Evolutionary conservation across 2,797 vertebrate genomes (phyloP).

Genomic region (Nyctibius grandis): DNA sequence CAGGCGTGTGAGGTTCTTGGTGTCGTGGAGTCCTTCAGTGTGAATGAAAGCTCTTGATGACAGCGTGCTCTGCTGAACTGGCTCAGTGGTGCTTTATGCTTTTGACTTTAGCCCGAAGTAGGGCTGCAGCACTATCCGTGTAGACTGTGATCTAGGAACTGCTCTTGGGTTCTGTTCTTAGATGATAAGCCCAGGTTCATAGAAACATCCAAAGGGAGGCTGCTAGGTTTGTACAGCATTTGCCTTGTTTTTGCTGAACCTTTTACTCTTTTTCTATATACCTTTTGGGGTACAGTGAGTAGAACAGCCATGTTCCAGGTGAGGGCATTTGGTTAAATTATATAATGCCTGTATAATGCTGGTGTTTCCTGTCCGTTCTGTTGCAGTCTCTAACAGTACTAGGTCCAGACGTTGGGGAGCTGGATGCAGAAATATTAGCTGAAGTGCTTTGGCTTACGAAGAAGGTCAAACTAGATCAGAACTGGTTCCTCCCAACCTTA

Average conservation of each 20-base stretch:
- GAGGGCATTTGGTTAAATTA: neutral
- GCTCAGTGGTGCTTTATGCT: neutral
- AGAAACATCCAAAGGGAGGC: no score
- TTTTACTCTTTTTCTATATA: neutral
- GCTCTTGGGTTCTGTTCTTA: neutral
- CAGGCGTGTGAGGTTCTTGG: neutral
- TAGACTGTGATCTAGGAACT: neutral
- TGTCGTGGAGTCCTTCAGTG: neutral
- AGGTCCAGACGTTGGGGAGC: neutral
- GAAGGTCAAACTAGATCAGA: neutral
- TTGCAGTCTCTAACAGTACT: neutral
- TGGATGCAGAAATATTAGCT: neutral
- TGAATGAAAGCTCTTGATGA: neutral
- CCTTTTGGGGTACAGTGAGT: neutral
- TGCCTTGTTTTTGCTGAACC: neutral
- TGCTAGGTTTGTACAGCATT: neutral
- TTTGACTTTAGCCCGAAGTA: neutral
- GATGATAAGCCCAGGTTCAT: no score
- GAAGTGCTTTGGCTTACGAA: neutral
- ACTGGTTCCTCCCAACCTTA: neutral
- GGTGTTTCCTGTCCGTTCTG: rapidly evolving
- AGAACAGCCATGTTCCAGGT: neutral
- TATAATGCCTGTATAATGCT: neutral
- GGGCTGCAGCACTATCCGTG: neutral
- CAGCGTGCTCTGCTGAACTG: neutral